Percentiles rank a stretch among this genome's conserved stretches.
Conservation (phyloP, 2,888 invertebrate genomes). For the Aphrophora alni region DNA sequence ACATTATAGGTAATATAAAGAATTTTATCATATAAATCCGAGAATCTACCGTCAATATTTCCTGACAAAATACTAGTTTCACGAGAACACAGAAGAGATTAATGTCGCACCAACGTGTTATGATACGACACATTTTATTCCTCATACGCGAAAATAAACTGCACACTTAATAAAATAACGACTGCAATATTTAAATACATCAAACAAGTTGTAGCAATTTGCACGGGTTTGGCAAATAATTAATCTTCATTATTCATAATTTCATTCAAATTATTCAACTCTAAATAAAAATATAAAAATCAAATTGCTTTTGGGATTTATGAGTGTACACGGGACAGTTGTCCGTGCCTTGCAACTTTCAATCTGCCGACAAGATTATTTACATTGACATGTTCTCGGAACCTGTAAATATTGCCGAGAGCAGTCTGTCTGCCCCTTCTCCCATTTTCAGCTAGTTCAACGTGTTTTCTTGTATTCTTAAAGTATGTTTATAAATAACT, state of each 20-base stretch:
- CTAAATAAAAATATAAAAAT: background rate
- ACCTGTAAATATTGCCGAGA: background rate
- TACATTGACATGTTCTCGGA: background rate
- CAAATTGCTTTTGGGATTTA: background rate
- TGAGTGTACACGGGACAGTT: background rate
- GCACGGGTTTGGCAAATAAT: background rate
- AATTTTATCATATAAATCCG: background rate
- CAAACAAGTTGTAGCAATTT: background rate
- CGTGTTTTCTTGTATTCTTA: no score
- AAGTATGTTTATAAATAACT: no score
- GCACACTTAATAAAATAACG: background rate
- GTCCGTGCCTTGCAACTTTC: background rate
- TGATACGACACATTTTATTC: background rate
- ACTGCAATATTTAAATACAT: background rate
- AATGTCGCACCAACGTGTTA: background rate
- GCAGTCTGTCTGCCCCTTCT: background rate
- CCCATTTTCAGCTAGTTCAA: no score
- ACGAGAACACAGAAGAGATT: background rate
- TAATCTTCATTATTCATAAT: background rate
- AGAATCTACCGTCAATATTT: background rate
- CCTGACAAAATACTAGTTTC: background rate
- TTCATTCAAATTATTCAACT: background rate
- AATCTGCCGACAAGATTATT: background rate
- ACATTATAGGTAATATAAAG: no score
- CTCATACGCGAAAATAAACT: slow-evolving; percentile 36